Base-by-base conservation (phyloP, 2,797 vertebrate species). In the Neomorphus geoffroyi region DNA sequence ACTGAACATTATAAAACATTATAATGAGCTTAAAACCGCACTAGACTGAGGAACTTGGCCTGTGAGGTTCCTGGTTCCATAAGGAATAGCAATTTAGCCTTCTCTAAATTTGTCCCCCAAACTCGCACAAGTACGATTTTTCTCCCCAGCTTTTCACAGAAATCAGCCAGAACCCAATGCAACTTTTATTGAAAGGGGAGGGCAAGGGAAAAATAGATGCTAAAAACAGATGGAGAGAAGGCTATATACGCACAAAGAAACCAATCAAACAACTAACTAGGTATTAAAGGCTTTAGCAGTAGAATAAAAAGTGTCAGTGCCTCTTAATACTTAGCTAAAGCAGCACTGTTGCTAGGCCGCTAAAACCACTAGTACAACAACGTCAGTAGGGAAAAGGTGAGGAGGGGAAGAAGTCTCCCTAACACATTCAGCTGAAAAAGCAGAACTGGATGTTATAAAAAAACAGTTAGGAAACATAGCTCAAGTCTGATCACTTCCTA, bases 401-500 rank as follows among this genome's bases (percentile, higher is more conserved):
- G 43, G 18, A 46, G 51, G 37, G 65, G 35, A 15, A 88, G 62
- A 66, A 51, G 72, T 24, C n/a, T 93, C 51, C 43, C n/a, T 6
- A 45, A 17, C 51, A 53, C 39, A 10, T 35, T 53, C 56, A 57
- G 46, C 30, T 80, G 33, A 51, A 78, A 95, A 95, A 94, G 83
- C 73, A 88, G 85, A 93, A 96, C n/a, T n/a, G n/a, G n/a, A n/a
- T n/a, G n/a, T n/a, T n/a, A n/a, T n/a, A n/a, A n/a, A 46, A 43
- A 93, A 65, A 71, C 65, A 48, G 15, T 51, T 43, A 46, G 72
- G 91, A 93, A 91, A 91, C 18, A 12, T 7, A 24, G 33, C 61
- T 84, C 32, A 54, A 86, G 60, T 50, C 72, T 67, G 48, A 93
- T 77, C 26, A 57, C 74, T 94, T 95, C 86, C 86, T 90, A 28